phyloP scores from a whole-genome alignment of 2,888 invertebrate genomes.

The Metacarcinus magister region DNA sequence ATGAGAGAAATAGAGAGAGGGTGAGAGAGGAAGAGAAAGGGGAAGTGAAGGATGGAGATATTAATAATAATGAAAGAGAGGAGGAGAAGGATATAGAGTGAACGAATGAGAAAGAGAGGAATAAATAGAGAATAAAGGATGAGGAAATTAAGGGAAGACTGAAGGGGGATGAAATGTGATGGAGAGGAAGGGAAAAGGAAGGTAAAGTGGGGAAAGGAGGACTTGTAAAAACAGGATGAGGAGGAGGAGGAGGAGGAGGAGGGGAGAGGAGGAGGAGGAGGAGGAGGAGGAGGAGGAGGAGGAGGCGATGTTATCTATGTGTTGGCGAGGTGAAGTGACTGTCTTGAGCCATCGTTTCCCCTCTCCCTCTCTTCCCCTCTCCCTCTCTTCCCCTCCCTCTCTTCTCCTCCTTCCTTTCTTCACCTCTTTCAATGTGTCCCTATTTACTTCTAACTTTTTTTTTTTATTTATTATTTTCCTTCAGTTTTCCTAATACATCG shows the following conservation, averaged over 20 bases:
- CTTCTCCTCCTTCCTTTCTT: neutral
- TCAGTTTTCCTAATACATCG: neutral
- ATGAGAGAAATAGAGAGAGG: slow-evolving; percentile 41
- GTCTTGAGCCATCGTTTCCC: neutral
- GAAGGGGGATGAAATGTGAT: neutral
- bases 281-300: slow-evolving; percentile 21
- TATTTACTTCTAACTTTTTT: slow-evolving; percentile 13
- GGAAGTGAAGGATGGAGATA: neutral
- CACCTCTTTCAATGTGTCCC: neutral
- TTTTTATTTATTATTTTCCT: neutral
- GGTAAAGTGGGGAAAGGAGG: neutral
- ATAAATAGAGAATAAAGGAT: neutral
- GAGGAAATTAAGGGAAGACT: neutral
- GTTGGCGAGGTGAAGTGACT: slow-evolving; percentile 2
- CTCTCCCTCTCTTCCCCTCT: neutral
- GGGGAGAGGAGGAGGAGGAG: neutral
- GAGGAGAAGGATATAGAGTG: neutral
- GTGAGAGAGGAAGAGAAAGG: neutral
- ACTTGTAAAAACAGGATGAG: neutral
- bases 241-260: neutral
- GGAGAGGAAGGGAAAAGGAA: neutral
- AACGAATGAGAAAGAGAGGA: neutral
- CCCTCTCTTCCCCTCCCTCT: neutral
- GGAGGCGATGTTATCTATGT: slow-evolving; percentile 18
- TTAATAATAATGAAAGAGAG: neutral